A percentile compares a stretch with the other conserved stretches of the same genome.
These are phyloP conservation scores for Lophius piscatorius DNA, from an alignment of 2,113 vertebrate genomes.

Conservation along the genomic window DNA sequence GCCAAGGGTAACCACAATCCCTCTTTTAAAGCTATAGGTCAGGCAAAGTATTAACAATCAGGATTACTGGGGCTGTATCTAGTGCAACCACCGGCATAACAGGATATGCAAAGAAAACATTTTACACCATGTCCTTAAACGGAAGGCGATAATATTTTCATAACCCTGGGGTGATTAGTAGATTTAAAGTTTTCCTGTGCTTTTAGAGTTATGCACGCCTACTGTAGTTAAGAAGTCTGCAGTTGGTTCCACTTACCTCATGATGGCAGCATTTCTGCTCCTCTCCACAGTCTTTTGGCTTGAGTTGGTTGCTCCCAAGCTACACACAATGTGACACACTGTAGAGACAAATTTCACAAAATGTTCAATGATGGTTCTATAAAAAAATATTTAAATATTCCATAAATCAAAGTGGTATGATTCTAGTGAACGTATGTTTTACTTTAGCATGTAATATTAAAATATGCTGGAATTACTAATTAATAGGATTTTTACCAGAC, in stretches of 20 bases:
- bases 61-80: neutral
- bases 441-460: no score
- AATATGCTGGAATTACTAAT: no score
- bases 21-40: neutral
- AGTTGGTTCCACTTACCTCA: slow-evolving; percentile 25
- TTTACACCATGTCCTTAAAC: neutral
- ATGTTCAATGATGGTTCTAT: no score
- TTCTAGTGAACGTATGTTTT: no score
- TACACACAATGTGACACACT: neutral
- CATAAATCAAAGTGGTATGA: no score
- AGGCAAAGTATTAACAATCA: neutral
- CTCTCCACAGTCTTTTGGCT: slow-evolving; percentile 13
- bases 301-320: neutral
- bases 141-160: neutral
- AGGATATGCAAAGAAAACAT: neutral
- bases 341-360: no score
- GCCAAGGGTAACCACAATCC: neutral
- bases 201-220: neutral
- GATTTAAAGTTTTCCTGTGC: neutral
- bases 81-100: neutral
- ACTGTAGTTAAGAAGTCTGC: neutral
- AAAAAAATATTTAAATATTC: no score
- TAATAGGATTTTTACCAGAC: no score
- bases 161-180: neutral
- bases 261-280: slow-evolving; percentile 59